A percentile compares a stretch with the other conserved stretches of the same genome.
phyloP scores from a whole-genome alignment of 30 jellyfish, hydroid and myxozoan genomes.

The Phacellophora camtschatica region DNA sequence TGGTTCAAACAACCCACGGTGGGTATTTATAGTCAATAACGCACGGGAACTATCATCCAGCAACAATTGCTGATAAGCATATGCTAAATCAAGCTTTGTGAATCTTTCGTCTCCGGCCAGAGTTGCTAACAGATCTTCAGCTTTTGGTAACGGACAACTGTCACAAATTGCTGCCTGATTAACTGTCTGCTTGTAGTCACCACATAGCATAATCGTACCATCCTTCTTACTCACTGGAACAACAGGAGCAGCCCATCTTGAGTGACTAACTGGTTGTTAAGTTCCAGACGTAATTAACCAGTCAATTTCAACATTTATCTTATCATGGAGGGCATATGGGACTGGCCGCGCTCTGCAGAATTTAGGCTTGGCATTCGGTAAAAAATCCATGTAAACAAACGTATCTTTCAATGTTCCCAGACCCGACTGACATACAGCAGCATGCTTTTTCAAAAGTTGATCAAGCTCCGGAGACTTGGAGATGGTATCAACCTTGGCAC shows the following conservation, averaged over 20 bases:
- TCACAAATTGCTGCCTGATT: constrained; percentile 8
- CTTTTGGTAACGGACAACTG: constrained; percentile 44
- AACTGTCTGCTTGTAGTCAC: constrained; percentile 20
- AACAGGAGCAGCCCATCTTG: not conserved
- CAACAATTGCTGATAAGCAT: constrained; percentile 22
- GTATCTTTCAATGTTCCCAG: constrained; percentile 34
- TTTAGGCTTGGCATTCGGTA: constrained; percentile 40
- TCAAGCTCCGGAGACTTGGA: not conserved
- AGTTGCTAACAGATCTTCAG: constrained; percentile 42
- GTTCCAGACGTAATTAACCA: constrained; percentile 7
- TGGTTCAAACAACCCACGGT: constrained; percentile 17
- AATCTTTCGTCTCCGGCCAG: constrained; percentile 36
- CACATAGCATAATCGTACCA: constrained; percentile 1
- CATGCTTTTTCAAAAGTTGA: not conserved
- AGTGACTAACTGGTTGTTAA: not conserved
- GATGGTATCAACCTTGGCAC: not conserved
- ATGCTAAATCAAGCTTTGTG: constrained; percentile 48
- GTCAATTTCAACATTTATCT: constrained; percentile 44
- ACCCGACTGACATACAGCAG: constrained; percentile 11
- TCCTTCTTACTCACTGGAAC: not conserved
- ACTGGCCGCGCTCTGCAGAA: constrained; percentile 57
- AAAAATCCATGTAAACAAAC: not conserved
- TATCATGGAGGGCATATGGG: constrained; percentile 63
- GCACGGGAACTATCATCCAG: not conserved
- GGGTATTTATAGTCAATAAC: constrained; percentile 18